Conservation (phyloP, 2,797 vertebrate genomes). For the Pagetopsis macropterus region DNA sequence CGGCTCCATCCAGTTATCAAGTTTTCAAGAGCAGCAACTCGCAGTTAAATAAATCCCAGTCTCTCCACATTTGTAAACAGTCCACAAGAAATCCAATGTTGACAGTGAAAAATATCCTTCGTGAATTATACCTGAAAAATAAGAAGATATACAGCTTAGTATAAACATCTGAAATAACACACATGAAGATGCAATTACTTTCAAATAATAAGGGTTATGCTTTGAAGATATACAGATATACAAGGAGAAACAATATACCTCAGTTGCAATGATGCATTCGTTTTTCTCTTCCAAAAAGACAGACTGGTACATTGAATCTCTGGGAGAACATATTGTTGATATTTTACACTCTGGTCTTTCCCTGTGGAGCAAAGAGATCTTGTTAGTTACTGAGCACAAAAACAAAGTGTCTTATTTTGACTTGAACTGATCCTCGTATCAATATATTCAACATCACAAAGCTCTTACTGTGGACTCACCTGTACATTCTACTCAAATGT, state of each 20-base stretch:
- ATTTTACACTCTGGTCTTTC: conserved; percentile 97
- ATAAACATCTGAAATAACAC: background rate
- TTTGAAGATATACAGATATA: background rate
- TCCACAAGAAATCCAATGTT: conserved; percentile 85
- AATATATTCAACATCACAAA: too few species aligned
- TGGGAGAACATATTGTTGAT: conserved; percentile 96
- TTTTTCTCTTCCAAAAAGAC: conserved; percentile 97
- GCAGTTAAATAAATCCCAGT: conserved; percentile 91
- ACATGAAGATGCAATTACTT: background rate
- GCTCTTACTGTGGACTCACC: conserved; percentile 80
- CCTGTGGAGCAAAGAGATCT: conserved; percentile 77
- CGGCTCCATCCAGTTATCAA: conserved; percentile 91
- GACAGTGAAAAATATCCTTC: conserved; percentile 58
- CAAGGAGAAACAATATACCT: conserved; percentile 83
- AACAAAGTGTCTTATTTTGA: background rate
- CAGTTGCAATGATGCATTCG: conserved; percentile 98
- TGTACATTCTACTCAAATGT: conserved; percentile 90
- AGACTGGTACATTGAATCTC: conserved; percentile 96
- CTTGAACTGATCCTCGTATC: background rate
- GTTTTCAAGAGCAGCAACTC: conserved; percentile 96
- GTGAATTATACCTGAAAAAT: conserved; percentile 78
- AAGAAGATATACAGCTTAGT: background rate
- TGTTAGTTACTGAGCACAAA: conserved; percentile 28
- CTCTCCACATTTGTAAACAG: conserved; percentile 94
- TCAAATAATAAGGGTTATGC: background rate